These are phyloP conservation scores for Silurus aristotelis DNA, from an alignment of 2,797 vertebrate species.

Conservation along the genomic window DNA sequence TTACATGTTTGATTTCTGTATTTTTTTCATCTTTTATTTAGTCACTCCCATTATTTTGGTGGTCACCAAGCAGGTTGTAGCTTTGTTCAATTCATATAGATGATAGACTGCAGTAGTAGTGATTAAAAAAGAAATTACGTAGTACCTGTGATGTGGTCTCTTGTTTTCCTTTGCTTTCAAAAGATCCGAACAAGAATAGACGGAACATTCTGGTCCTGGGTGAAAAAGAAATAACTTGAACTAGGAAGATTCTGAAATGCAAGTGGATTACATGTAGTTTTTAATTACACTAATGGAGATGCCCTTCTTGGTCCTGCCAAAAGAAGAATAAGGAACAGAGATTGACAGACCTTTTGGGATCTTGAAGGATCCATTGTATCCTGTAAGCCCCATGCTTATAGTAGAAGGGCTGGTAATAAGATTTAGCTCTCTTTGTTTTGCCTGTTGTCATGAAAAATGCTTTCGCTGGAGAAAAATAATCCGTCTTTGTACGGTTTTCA, in stretches of 20 bases:
- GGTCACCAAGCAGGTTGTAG: neutral
- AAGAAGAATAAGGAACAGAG: conserved; percentile 62
- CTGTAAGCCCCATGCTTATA: conserved; percentile 70
- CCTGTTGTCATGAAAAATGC: conserved; percentile 67
- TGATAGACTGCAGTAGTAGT: neutral
- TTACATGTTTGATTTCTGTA: neutral
- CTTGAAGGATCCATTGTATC: conserved; percentile 74
- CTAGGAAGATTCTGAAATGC: conserved; percentile 64
- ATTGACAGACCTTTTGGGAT: conserved; percentile 62
- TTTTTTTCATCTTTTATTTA: neutral
- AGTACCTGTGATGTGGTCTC: neutral
- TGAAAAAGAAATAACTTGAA: conserved; percentile 40
- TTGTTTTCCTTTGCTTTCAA: conserved; percentile 2
- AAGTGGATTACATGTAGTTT: conserved; percentile 73
- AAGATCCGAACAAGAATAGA: conserved; percentile 58
- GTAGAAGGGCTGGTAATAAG: conserved; percentile 72
- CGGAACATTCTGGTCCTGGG: conserved; percentile 53
- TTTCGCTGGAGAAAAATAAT: conserved; percentile 64
- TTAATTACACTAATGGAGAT: conserved; percentile 80
- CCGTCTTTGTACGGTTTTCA: conserved; percentile 67
- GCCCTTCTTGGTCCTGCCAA: conserved; percentile 67
- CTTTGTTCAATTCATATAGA: neutral
- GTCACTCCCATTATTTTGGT: neutral
- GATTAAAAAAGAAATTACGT: neutral
- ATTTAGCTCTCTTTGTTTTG: conserved; percentile 68